These are phyloP conservation scores for Drosophila takahashii DNA, from an alignment of 1,140 invertebrate species.

Conservation along the genomic window DNA sequence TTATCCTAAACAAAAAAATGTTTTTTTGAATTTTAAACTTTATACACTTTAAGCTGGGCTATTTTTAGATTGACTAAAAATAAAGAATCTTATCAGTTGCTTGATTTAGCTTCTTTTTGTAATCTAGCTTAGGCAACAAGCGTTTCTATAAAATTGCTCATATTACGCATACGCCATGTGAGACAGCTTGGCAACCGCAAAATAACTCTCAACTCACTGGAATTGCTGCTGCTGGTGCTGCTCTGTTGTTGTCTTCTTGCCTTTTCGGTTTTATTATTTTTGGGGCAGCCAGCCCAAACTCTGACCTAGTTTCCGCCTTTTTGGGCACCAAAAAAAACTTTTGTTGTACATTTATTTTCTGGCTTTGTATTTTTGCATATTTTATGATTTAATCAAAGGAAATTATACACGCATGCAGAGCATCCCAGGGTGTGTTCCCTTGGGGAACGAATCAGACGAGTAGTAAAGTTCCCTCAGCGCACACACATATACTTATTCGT, in stretches of 20 bases:
- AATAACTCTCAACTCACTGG: slow-evolving; percentile 28
- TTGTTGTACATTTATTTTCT: slow-evolving; percentile 37
- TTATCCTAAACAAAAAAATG: too few relatives aligned
- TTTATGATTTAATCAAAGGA: slow-evolving; percentile 82
- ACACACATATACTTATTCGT: slow-evolving; percentile 10
- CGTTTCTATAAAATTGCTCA: slow-evolving; percentile 12
- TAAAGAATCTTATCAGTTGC: too few relatives aligned
- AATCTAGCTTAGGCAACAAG: not conserved
- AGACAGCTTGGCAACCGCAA: slow-evolving; percentile 30
- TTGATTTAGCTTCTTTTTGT: not conserved
- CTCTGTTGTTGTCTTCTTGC: slow-evolving; percentile 7
- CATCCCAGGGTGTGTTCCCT: slow-evolving; percentile 58
- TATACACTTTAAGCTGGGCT: too few relatives aligned
- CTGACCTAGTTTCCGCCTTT: slow-evolving; percentile 79
- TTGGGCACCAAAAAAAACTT: slow-evolving; percentile 70
- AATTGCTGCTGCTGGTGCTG: slow-evolving; percentile 11
- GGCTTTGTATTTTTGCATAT: slow-evolving; percentile 70
- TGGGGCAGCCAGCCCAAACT: slow-evolving; percentile 55
- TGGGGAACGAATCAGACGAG: slow-evolving; percentile 37
- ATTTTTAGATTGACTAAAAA: not conserved
- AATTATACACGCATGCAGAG: slow-evolving; percentile 71
- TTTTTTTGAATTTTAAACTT: too few relatives aligned
- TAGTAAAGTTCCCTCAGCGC: slow-evolving; percentile 13
- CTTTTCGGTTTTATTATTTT: slow-evolving; percentile 3
- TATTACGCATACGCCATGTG: slow-evolving; percentile 65